Base-by-base conservation (phyloP, 2,797 vertebrate genomes). In the Siniperca obscura region DNA sequence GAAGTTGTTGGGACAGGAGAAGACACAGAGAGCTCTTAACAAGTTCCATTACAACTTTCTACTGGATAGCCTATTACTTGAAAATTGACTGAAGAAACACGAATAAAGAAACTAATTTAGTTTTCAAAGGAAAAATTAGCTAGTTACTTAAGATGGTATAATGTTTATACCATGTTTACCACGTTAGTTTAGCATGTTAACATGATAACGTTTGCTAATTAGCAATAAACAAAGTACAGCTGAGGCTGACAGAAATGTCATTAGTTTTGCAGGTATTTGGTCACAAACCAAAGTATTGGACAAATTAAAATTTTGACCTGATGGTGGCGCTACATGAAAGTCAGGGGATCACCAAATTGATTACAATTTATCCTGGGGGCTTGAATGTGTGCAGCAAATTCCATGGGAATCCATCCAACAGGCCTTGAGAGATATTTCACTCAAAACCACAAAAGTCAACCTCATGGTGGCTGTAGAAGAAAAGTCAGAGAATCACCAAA, bases 1-100 rank as follows among this genome's bases (percentile, higher is more conserved):
- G 42, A 36, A 11, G 78, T 16, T 48, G 72, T 30, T 50, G 66
- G n/a, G 19, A 30, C 34, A 34, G 34, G 30, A 81, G 71, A 34
- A 59, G 67, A 77, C 68, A 62, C 57, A 64, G 52, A 25, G 38
- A 64, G 71, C 44, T 73, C 22, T 70, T 64, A 70, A 74, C 46
- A 65, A 42, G 21, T 21, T 38, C 10, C 1, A 38, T 52, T 12
- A 52, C 57, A 48, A 59, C 38, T 38, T 74, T 76, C 12, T 25
- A 14, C 42, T 62, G 36, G 55, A 48, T 60, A 13, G 30, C 30
- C 30, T 13, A 55, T 84, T 42, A 62, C 72, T 62, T 42, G 8
- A 27, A 66, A 46, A 69, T n/a, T 55, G 22, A 70, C 55, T 38
- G 25, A 60, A 30, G 19, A 44, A 50, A 27, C 3, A 7, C 30